A percentile compares a stretch with the other conserved stretches of the same genome.
These are phyloP conservation scores for Macrosteles quadrilineatus DNA, from an alignment of 1,140 invertebrate species.

Conservation along the genomic window DNA sequence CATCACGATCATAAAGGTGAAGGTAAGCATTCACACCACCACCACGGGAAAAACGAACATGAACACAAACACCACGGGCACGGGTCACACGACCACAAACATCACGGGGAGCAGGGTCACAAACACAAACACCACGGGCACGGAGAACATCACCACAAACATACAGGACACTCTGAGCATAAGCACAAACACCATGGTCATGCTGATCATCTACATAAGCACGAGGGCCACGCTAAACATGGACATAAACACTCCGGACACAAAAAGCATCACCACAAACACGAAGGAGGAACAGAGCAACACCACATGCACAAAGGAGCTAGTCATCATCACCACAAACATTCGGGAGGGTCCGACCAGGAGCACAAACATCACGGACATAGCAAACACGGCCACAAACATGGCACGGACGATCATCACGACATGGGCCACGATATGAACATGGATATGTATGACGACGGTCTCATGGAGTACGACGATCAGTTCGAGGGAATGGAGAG, in stretches of 20 bases:
- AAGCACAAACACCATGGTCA: slow-evolving; percentile 9
- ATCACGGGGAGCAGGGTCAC: slow-evolving; percentile 17
- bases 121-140: slow-evolving; percentile 11
- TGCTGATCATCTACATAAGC: slow-evolving; percentile 1
- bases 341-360: neutral
- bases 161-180: neutral
- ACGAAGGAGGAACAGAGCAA: slow-evolving; percentile 18
- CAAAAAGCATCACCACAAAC: slow-evolving; percentile 22
- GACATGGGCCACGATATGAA: neutral
- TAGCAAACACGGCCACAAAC: neutral
- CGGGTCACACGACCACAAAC: slow-evolving; percentile 25
- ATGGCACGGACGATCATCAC: neutral
- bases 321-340: neutral
- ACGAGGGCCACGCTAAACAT: neutral
- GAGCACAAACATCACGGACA: neutral
- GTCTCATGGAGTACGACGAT: too few species aligned
- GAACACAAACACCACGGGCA: slow-evolving; percentile 27
- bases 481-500: neutral
- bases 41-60: slow-evolving; percentile 24
- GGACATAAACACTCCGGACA: slow-evolving; percentile 29
- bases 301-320: neutral
- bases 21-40: slow-evolving; percentile 20
- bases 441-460: too few species aligned
- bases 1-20: slow-evolving; percentile 24
- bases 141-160: slow-evolving; percentile 10